Conservation (phyloP, 1,140 invertebrate species). For the Papilio helenus region DNA sequence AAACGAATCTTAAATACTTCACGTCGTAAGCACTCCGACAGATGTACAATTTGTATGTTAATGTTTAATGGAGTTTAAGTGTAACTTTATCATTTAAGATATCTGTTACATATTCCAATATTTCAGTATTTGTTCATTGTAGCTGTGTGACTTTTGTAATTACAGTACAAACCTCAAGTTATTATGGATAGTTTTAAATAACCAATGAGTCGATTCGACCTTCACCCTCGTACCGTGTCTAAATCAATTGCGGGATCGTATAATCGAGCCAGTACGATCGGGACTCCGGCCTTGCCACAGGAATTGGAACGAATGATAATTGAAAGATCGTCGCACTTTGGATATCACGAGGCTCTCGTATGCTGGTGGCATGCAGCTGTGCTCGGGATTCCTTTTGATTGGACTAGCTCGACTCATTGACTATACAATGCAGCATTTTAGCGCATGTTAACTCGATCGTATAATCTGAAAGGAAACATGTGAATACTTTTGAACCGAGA, state of each 20-base stretch:
- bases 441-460: conserved; percentile 10
- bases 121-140: too few species aligned
- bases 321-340: conserved; percentile 73
- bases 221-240: conserved; percentile 38
- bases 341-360: conserved; percentile 63
- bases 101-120: too few species aligned
- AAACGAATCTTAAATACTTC: too few species aligned
- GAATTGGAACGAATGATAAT: conserved; percentile 56
- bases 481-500: too few species aligned
- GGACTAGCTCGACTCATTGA: conserved; percentile 39
- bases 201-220: not conserved
- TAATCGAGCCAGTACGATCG: conserved; percentile 57
- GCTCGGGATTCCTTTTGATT: conserved; percentile 46
- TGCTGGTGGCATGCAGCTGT: conserved; percentile 57
- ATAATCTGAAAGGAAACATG: too few species aligned
- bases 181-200: not conserved
- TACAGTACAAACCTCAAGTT: not conserved
- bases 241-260: conserved; percentile 54
- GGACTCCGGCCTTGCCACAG: conserved; percentile 56
- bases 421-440: conserved; percentile 2
- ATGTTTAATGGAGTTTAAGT: too few species aligned
- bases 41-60: too few species aligned
- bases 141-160: too few species aligned
- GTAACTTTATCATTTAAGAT: too few species aligned
- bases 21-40: too few species aligned